phyloP scores from a whole-genome alignment of 2,113 vertebrate genomes.

The Dipodomys stephensi region DNA sequence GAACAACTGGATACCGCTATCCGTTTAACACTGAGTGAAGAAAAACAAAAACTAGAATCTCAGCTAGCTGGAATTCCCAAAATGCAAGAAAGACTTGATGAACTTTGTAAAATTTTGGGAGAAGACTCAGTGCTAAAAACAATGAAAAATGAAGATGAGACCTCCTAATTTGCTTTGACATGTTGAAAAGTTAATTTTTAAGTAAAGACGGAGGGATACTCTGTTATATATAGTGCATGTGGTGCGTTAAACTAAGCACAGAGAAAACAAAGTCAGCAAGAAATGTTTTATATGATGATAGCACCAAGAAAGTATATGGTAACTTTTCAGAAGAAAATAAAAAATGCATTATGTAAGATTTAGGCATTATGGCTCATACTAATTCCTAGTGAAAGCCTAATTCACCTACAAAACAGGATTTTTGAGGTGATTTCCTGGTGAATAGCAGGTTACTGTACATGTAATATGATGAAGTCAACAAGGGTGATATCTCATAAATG shows the following conservation, averaged over 20 bases:
- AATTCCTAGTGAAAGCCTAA: constrained; percentile 81
- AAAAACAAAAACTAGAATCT: constrained; percentile 97
- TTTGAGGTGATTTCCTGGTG: constrained; percentile 73
- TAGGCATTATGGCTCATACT: constrained; percentile 75
- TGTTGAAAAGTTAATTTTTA: constrained; percentile 80
- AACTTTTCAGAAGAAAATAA: constrained; percentile 81
- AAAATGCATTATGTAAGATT: constrained; percentile 68
- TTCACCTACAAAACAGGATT: constrained; percentile 74
- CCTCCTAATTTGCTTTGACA: constrained; percentile 78
- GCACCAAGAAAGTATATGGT: constrained; percentile 71
- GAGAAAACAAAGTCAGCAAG: constrained; percentile 68
- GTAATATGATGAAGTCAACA: constrained; percentile 78
- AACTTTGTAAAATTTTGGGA: constrained; percentile 97
- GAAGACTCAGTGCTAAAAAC: constrained; percentile 98
- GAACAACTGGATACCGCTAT: constrained; percentile 97
- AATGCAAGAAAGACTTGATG: constrained; percentile 97
- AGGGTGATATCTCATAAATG: constrained; percentile 66
- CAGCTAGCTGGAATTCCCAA: constrained; percentile 97
- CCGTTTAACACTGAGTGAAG: constrained; percentile 96
- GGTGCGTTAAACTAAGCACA: constrained; percentile 82
- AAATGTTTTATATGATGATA: constrained; percentile 80
- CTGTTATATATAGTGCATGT: constrained; percentile 80
- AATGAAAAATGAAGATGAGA: constrained; percentile 84
- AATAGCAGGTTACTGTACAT: constrained; percentile 69
- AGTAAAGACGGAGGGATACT: constrained; percentile 77